Base-by-base conservation (phyloP, 1,140 invertebrate genomes). In the Nylanderia fulva region DNA sequence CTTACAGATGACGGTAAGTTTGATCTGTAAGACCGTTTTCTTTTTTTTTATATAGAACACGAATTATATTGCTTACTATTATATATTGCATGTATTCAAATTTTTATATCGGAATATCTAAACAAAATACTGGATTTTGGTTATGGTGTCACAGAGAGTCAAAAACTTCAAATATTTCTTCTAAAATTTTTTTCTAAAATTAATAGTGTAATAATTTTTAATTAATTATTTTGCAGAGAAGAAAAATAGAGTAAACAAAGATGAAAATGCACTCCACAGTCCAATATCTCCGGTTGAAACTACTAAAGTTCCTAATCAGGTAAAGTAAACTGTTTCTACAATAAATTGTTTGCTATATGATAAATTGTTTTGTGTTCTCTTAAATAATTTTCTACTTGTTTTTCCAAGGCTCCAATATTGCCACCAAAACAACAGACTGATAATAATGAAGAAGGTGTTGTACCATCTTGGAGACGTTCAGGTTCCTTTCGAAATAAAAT, bases 181-280 rank as follows among this genome's bases (percentile, higher is more conserved):
- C 4, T n/a, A n/a, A n/a, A n/a, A n/a, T n/a, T n/a, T n/a, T n/a
- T 45, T 21, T n/a, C 15, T 45, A 24, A 54, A 56, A 36, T 2
- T 42, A 18, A 39, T 24, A 74, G 13, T 64, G 13, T 36, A 61
- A 33, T 75, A 42, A 80, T 64, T 82, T 58, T 80, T 21, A 45
- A 63, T 87, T 1, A 18, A 82, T 88, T 83, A 79, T 24, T 91
- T 95, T 96, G 75, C 95, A 96, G 96, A 96, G 91, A 96, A 96
- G 94, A 96, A 96, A 91, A 96, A 96, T 93, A 95, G 95, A 88
- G 95, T 95, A 13, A 96, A 96, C 88, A 94, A 94, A 91, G 95
- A 96, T 85, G 95, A 95, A 91, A 93, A 91, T 72, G 87, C 89
- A 18, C 88, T 93, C 33, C 91, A 93, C 85, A 95, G 93, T 91